phyloP scores from a whole-genome alignment of 1,140 invertebrate genomes.

The Pseudomyrmex sp. region DNA sequence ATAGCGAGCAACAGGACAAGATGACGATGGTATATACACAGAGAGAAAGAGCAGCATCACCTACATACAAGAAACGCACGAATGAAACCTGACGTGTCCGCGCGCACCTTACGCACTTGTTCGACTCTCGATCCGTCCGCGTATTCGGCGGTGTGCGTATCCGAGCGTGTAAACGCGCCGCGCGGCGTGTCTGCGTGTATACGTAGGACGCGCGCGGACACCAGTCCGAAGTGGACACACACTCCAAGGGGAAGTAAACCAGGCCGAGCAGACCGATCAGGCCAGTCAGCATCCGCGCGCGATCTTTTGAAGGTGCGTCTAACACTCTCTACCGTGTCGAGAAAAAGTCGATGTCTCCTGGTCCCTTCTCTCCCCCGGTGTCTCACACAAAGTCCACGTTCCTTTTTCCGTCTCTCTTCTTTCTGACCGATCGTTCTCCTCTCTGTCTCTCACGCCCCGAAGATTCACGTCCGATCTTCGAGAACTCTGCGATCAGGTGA shows the following conservation, averaged over 20 bases:
- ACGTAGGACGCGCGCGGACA: constrained; percentile 49
- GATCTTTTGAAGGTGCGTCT: constrained; percentile 76
- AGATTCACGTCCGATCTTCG: constrained; percentile 58
- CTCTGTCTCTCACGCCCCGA: background rate
- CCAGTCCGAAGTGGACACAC: constrained; percentile 62
- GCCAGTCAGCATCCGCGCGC: constrained; percentile 81
- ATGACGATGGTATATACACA: background rate
- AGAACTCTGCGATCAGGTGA: constrained; percentile 43
- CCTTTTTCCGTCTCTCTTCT: background rate
- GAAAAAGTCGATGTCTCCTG: constrained; percentile 72
- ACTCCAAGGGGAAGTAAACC: constrained; percentile 81
- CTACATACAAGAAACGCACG: constrained; percentile 76
- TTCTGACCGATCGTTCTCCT: constrained; percentile 36
- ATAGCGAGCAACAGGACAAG: constrained; percentile 3
- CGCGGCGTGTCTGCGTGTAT: constrained; percentile 55
- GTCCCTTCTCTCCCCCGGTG: constrained; percentile 37
- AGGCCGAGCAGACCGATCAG: constrained; percentile 82
- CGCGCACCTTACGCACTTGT: constrained; percentile 78
- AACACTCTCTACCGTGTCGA: constrained; percentile 81
- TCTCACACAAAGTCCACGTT: background rate
- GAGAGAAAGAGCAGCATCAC: constrained; percentile 67
- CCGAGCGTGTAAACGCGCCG: constrained; percentile 19
- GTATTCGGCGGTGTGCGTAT: background rate
- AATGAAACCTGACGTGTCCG: constrained; percentile 43
- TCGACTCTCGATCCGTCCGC: constrained; percentile 30